Evolutionary conservation across 2,113 vertebrate species (phyloP).

Genomic region (Hystrix cristata): DNA sequence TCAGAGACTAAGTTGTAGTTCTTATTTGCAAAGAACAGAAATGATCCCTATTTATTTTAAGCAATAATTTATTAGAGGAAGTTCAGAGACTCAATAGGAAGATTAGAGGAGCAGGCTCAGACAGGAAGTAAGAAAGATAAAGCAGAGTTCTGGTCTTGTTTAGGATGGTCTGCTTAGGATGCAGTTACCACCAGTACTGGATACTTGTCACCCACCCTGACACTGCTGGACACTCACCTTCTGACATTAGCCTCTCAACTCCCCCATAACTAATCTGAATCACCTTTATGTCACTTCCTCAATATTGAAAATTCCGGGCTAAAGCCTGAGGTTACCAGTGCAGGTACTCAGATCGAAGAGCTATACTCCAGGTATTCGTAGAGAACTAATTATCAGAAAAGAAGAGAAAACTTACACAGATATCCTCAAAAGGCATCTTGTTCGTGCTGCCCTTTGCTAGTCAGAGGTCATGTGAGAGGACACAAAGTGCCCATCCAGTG

Average conservation of each 20-base stretch:
- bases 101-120: background rate
- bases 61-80: conserved; percentile 45
- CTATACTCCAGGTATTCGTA: background rate
- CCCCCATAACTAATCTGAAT: conserved; percentile 21
- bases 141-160: background rate
- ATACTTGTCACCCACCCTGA: background rate
- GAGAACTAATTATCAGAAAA: background rate
- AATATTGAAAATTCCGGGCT: conserved; percentile 51
- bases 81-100: conserved; percentile 29
- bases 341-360: background rate
- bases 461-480: background rate
- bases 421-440: background rate
- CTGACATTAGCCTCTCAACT: background rate
- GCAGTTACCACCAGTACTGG: background rate
- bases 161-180: background rate
- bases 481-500: background rate
- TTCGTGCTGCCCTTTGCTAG: background rate
- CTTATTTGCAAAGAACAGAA: conserved; percentile 54
- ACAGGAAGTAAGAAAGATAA: conserved; percentile 10
- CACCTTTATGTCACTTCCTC: conserved; percentile 2
- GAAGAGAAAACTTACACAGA: background rate
- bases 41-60: conserved; percentile 6
- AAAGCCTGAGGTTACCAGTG: background rate
- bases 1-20: background rate
- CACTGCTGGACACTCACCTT: background rate